A percentile compares a stretch with the other conserved stretches of the same genome.
Evolutionary conservation across 2,888 invertebrate genomes (phyloP).

Genomic region (Plagiodera versicolora): DNA sequence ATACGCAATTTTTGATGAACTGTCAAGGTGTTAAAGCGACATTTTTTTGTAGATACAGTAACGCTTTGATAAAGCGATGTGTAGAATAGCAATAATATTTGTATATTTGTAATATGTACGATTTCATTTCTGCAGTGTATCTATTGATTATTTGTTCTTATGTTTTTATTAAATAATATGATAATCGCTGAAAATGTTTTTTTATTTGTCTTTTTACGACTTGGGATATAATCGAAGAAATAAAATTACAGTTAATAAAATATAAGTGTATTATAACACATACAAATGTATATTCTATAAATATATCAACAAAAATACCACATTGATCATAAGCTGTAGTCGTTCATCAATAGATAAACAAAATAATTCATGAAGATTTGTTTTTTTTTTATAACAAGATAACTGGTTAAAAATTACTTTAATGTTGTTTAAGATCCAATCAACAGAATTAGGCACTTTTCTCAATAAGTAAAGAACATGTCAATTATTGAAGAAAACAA

Average conservation of each 20-base stretch:
- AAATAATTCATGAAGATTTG: not conserved
- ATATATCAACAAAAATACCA: slow-evolving; percentile 32
- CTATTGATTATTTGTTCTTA: slow-evolving; percentile 38
- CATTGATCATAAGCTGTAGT: slow-evolving; percentile 20
- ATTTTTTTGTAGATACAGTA: slow-evolving; percentile 25
- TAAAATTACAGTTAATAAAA: slow-evolving; percentile 33
- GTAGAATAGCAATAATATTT: slow-evolving; percentile 50
- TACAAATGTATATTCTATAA: slow-evolving; percentile 36
- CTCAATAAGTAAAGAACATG: not conserved
- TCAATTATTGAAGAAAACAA: too few species aligned
- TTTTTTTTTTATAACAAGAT: not conserved
- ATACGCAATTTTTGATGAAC: slow-evolving; percentile 26
- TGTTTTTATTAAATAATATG: slow-evolving; percentile 41
- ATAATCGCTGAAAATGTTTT: not conserved
- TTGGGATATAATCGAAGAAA: too few species aligned
- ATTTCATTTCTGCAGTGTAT: slow-evolving; percentile 44
- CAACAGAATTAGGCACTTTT: not conserved
- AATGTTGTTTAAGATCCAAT: not conserved
- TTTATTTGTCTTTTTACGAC: not conserved
- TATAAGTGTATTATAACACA: slow-evolving; percentile 42
- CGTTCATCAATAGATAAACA: slow-evolving; percentile 15
- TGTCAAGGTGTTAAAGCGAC: slow-evolving; percentile 3
- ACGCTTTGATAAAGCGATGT: slow-evolving; percentile 35
- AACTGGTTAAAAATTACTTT: too few species aligned
- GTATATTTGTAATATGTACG: slow-evolving; percentile 46